Conservation (phyloP, 2,113 vertebrate genomes). For the Polypterus senegalus region DNA sequence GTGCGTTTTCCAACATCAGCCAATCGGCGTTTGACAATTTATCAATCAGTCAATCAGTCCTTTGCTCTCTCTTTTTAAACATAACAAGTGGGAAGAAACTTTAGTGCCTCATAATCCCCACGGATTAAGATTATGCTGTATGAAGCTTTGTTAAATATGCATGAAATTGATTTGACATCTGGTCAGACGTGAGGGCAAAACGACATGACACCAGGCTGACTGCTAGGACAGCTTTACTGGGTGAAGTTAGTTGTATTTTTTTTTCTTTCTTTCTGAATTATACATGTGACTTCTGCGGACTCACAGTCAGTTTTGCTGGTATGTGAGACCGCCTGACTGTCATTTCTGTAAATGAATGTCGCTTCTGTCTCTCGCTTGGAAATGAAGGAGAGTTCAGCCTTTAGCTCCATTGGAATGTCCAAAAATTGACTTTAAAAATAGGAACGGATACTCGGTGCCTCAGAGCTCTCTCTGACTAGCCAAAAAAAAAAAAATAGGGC, state of each 20-base stretch:
- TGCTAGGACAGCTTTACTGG: slow-evolving; percentile 1
- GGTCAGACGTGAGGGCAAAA: slow-evolving; percentile 16
- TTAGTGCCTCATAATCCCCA: no score
- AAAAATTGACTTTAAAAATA: no score
- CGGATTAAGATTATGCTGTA: background rate
- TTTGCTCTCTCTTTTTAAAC: no score
- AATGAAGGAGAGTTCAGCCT: slow-evolving; percentile 9
- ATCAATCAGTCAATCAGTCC: no score
- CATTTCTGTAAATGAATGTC: slow-evolving; percentile 24
- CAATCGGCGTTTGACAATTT: no score
- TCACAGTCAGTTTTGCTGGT: slow-evolving; percentile 18
- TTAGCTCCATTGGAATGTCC: no score
- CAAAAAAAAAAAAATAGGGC: no score
- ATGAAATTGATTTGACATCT: slow-evolving; percentile 29
- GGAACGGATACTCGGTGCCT: no score
- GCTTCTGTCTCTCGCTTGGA: slow-evolving; percentile 22
- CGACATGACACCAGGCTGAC: slow-evolving; percentile 14
- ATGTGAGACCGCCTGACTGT: slow-evolving; percentile 23
- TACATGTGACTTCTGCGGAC: slow-evolving; percentile 16
- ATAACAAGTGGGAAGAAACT: no score
- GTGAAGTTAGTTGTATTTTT: background rate
- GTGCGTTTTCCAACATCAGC: no score
- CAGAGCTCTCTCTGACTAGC: no score
- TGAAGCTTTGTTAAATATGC: slow-evolving; percentile 15
- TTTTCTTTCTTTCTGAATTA: slow-evolving; percentile 14